Base-by-base conservation (phyloP, 2,797 vertebrate genomes). In the Tenualosa ilisha region DNA sequence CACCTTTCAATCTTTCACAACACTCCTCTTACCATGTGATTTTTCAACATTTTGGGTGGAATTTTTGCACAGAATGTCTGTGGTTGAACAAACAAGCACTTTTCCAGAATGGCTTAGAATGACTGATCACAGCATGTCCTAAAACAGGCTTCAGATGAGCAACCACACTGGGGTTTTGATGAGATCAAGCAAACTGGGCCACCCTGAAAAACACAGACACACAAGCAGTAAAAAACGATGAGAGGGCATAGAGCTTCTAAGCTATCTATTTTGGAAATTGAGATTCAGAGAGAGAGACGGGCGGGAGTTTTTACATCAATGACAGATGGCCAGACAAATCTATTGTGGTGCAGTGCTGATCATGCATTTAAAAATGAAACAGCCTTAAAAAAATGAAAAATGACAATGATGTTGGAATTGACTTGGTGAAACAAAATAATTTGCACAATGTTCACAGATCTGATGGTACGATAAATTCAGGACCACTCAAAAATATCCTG, bases 141-240 rank as follows among this genome's bases (percentile, higher is more conserved):
- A 43, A 46, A 79, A 79, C 37, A 79, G 43, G 72, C 40, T 79
- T 79, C 40, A 79, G 72, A 82, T 6, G 20, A 37, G 0, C 84
- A 50, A 65, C 65, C 37, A 20, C 22, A 68, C 24, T 26, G 56
- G 20, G 51, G 13, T 13, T 84, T 61, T 63, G 37, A 85, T 43
- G 37, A 84, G 83, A 43, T 59, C 56, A 85, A 83, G n/a, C 26
- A 63, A 31, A 82, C 54, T 72, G 22, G 72, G 81, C 86, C 63
- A 56, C 2, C 20, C 17, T 79, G 26, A 43, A 20, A 79, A 40
- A 79, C 72, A 6, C 68, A 75, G 13, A 75, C 68, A 20, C 37
- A 75, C 68, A 3, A 7, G 20, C 20, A 7, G 20, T 43, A 46
- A 79, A 20, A 31, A 43, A 79, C 22, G 72, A 63, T n/a, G 37